A percentile compares a stretch with the other conserved stretches of the same genome.
phyloP scores from a whole-genome alignment of 2,113 vertebrate species.

The Tapirus terrestris region DNA sequence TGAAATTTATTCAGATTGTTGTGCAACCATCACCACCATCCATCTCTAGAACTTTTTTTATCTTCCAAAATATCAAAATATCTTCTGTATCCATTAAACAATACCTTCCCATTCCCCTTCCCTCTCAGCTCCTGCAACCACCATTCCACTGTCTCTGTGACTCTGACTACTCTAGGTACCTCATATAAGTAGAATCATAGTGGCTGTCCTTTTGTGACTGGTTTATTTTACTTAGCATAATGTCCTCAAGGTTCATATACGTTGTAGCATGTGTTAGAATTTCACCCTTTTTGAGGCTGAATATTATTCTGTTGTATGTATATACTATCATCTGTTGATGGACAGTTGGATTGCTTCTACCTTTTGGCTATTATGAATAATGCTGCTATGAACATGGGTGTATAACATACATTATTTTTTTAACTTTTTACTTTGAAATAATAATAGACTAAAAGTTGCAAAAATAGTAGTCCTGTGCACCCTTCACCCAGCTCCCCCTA shows the following conservation, averaged over 20 bases:
- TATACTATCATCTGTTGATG: not conserved
- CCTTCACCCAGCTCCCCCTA: not conserved
- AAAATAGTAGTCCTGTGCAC: not conserved
- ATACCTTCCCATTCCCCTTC: not conserved
- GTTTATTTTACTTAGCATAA: slow-evolving; percentile 22
- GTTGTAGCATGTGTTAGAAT: not conserved
- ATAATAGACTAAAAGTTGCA: slow-evolving; percentile 3
- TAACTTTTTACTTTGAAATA: slow-evolving; percentile 37
- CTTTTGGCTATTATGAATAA: slow-evolving; percentile 3
- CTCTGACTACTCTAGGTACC: not conserved
- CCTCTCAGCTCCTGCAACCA: not conserved
- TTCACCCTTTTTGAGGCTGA: not conserved
- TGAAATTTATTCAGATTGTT: not conserved
- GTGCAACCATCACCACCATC: not conserved
- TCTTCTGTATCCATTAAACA: not conserved
- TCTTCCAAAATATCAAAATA: slow-evolving; percentile 21
- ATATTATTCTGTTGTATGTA: not conserved
- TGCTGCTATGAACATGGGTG: not conserved
- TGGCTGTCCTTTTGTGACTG: not conserved
- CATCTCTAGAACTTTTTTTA: not conserved
- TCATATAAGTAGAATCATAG: not conserved
- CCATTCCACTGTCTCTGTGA: not conserved
- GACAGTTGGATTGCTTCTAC: not conserved
- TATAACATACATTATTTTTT: not conserved
- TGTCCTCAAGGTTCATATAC: not conserved